Percentiles rank a stretch among this genome's conserved stretches.
Conservation (phyloP, 2,888 invertebrate genomes). For the Camponotus fellah region DNA sequence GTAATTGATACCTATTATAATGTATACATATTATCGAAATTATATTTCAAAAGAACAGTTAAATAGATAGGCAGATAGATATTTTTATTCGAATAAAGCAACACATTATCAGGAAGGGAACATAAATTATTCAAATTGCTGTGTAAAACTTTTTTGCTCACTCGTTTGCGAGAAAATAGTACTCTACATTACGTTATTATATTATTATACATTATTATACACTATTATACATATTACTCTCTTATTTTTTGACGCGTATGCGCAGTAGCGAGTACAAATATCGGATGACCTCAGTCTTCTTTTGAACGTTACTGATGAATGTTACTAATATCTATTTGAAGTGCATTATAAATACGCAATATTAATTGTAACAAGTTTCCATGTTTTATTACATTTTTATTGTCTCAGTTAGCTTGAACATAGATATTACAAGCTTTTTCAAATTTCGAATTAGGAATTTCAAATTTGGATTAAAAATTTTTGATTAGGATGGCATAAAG, state of each 20-base stretch:
- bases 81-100: not conserved
- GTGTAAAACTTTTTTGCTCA: too few species aligned
- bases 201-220: not conserved
- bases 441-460: not conserved
- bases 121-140: constrained; percentile 10
- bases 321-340: not conserved
- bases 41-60: constrained; percentile 9
- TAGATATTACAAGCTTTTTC: not conserved
- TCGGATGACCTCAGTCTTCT: constrained; percentile 6
- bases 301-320: not conserved
- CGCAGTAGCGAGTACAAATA: not conserved
- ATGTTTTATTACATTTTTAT: not conserved
- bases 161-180: not conserved
- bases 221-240: too few species aligned
- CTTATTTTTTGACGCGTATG: not conserved
- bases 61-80: not conserved
- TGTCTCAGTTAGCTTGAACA: not conserved
- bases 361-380: not conserved
- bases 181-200: not conserved
- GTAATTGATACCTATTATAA: not conserved
- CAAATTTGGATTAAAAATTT: too few species aligned
- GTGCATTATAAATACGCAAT: not conserved
- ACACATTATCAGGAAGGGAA: not conserved
- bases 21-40: not conserved
- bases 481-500: too few species aligned